Conservation (phyloP, 2,113 vertebrate species). For the Podarcis raffonei region DNA sequence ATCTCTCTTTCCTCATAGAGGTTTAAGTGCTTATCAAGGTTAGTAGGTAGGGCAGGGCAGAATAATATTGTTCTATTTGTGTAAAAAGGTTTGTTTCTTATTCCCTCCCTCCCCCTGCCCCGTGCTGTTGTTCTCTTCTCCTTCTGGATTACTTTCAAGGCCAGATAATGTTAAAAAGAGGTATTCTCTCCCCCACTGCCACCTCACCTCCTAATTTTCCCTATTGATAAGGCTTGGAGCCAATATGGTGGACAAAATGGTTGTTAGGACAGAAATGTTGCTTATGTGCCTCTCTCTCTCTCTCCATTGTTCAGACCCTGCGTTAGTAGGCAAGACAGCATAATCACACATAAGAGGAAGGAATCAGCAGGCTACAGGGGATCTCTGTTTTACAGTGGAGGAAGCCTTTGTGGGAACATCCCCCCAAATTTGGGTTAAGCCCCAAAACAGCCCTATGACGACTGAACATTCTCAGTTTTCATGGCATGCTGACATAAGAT, state of each 20-base stretch:
- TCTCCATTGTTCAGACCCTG: neutral
- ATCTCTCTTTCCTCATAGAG: constrained; percentile 58
- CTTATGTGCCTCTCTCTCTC: neutral
- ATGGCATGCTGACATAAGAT: too few relatives aligned
- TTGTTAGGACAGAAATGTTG: neutral
- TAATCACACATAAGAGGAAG: neutral
- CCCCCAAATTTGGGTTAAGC: too few relatives aligned
- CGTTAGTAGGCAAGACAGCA: neutral
- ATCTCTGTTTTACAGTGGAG: neutral
- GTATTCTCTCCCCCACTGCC: constrained; percentile 27
- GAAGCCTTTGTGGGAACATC: neutral
- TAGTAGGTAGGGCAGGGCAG: constrained; percentile 59
- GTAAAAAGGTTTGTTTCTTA: constrained; percentile 21
- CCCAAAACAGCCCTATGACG: too few relatives aligned
- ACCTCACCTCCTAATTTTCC: constrained; percentile 44
- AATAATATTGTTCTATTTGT: constrained; percentile 61
- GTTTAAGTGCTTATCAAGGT: constrained; percentile 72
- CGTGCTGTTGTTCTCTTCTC: neutral
- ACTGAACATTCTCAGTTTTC: too few relatives aligned
- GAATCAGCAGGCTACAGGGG: neutral
- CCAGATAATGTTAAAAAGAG: constrained; percentile 51
- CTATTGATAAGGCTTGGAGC: constrained; percentile 44
- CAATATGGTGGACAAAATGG: constrained; percentile 42
- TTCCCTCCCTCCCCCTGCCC: fast-evolving
- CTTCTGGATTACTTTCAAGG: constrained; percentile 43